Conservation (phyloP, 1,140 invertebrate species). For the Propsilocerus akamusi region DNA sequence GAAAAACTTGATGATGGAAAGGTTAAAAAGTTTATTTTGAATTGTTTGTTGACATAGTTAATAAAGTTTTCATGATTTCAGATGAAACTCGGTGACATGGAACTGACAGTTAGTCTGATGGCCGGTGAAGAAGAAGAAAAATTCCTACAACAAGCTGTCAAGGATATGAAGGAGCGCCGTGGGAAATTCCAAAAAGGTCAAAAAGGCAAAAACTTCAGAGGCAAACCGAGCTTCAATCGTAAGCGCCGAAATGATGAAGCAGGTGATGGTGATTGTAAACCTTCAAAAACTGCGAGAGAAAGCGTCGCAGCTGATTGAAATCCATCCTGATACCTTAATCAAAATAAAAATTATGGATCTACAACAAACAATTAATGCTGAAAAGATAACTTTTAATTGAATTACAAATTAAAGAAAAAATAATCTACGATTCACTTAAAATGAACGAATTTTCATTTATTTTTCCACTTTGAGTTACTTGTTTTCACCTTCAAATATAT, state of each 20-base stretch:
- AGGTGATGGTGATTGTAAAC: slow-evolving; percentile 10
- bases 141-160: slow-evolving; percentile 40
- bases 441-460: too few species aligned
- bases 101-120: slow-evolving; percentile 34
- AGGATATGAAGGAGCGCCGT: slow-evolving; percentile 36
- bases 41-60: slow-evolving; percentile 1
- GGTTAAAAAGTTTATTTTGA: slow-evolving; percentile 15
- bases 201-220: slow-evolving; percentile 25
- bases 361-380: too few species aligned
- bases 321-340: too few species aligned
- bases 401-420: too few species aligned
- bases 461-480: too few species aligned
- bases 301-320: too few species aligned
- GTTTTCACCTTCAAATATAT: too few species aligned
- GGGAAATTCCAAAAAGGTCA: slow-evolving; percentile 23
- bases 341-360: too few species aligned
- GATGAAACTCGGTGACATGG: slow-evolving; percentile 31
- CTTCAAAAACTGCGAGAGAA: too few species aligned
- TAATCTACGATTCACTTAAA: too few species aligned
- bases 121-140: slow-evolving; percentile 49
- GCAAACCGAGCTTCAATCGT: slow-evolving; percentile 15
- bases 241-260: slow-evolving; percentile 22
- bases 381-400: too few species aligned
- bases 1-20: slow-evolving; percentile 42
- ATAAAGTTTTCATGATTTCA: slow-evolving; percentile 1